These are phyloP conservation scores for Hylaea fasciaria DNA, from an alignment of 2,888 invertebrate genomes.

Conservation along the genomic window DNA sequence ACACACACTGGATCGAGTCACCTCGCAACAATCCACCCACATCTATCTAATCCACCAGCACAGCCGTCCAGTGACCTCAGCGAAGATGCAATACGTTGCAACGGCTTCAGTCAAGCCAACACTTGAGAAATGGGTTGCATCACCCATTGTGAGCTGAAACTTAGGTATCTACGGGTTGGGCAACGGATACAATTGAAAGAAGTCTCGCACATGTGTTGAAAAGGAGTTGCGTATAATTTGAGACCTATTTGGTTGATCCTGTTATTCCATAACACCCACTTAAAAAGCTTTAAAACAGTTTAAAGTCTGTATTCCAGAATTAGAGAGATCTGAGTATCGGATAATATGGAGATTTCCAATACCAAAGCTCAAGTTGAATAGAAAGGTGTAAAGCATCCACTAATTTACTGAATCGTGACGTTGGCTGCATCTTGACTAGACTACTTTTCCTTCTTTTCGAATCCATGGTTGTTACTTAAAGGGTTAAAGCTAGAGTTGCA, in stretches of 20 bases:
- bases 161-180: slow-evolving; percentile 15
- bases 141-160: slow-evolving; percentile 27
- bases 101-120: slow-evolving; percentile 11
- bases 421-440: no score
- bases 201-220: slow-evolving; percentile 22
- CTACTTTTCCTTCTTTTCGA: no score
- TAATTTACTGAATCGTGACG: background rate
- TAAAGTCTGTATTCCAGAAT: background rate
- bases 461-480: no score
- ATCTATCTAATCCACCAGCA: slow-evolving; percentile 23
- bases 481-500: no score
- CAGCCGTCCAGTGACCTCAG: slow-evolving; percentile 12
- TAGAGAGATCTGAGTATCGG: no score
- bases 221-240: slow-evolving; percentile 17
- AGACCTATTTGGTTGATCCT: background rate
- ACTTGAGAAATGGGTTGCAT: slow-evolving; percentile 16
- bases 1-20: background rate
- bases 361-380: no score
- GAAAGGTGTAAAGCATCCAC: no score
- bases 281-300: no score
- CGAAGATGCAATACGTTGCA: slow-evolving; percentile 19
- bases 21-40: slow-evolving; percentile 6
- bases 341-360: no score
- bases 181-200: slow-evolving; percentile 22
- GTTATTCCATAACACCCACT: no score